Conservation (phyloP, 1,140 invertebrate species). For the Drosophila quadrilineata region DNA sequence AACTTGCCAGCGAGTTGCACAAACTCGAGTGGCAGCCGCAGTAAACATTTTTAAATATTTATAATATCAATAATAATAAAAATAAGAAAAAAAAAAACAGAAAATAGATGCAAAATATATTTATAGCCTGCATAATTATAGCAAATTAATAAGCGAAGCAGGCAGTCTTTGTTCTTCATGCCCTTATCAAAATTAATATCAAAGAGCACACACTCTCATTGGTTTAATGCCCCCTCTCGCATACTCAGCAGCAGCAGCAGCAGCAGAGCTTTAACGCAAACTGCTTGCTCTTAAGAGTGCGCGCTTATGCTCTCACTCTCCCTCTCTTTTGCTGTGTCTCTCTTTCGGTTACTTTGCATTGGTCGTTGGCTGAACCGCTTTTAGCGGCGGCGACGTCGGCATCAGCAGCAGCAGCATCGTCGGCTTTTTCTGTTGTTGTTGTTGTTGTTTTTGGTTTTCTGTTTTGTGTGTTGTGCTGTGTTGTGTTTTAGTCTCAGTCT, state of each 20-base stretch:
- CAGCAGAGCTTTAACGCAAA: constrained; percentile 40
- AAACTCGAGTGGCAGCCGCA: too few species aligned
- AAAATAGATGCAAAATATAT: neutral
- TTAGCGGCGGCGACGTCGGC: too few species aligned
- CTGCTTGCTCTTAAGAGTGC: constrained; percentile 3
- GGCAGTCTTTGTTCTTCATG: neutral
- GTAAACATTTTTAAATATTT: too few species aligned
- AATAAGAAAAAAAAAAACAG: too few species aligned
- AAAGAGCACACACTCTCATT: constrained; percentile 9
- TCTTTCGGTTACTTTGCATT: constrained; percentile 18
- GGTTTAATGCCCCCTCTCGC: constrained; percentile 20
- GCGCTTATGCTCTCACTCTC: constrained; percentile 12
- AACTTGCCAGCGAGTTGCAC: constrained; percentile 23
- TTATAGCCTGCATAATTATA: neutral
- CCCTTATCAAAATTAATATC: constrained; percentile 12
- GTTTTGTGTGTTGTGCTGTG: too few species aligned
- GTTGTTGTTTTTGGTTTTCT: constrained; percentile 25
- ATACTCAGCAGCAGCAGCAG: too few species aligned
- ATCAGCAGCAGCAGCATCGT: constrained; percentile 18
- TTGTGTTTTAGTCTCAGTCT: constrained; percentile 42
- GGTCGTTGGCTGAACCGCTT: constrained; percentile 37
- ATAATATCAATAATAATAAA: too few species aligned
- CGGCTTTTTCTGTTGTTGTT: constrained; percentile 43
- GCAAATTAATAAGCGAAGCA: too few species aligned
- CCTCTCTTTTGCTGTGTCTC: neutral